Conservation (phyloP, 2,888 invertebrate species). For the Cephus pygmeus region DNA sequence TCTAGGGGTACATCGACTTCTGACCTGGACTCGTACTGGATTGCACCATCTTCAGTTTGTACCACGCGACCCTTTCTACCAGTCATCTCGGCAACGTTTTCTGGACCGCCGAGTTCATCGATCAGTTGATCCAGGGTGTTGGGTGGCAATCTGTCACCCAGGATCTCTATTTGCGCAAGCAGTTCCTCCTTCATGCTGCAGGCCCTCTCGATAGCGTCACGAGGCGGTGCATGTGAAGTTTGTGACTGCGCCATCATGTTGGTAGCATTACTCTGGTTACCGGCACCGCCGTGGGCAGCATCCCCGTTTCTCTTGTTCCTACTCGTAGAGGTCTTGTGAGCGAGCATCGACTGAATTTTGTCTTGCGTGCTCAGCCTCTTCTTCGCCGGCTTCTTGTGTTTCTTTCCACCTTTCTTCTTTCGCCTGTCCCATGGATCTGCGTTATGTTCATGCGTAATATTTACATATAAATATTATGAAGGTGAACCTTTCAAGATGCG, state of each 20-base stretch:
- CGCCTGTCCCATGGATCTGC: slow-evolving; percentile 83
- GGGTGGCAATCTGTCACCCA: slow-evolving; percentile 91
- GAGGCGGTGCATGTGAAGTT: slow-evolving; percentile 73
- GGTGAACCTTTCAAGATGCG: background rate
- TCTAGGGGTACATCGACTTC: slow-evolving; percentile 97
- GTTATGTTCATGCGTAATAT: slow-evolving; percentile 13
- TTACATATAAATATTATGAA: slow-evolving; percentile 10
- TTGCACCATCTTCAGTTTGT: slow-evolving; percentile 91
- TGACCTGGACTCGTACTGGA: slow-evolving; percentile 94
- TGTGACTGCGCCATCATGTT: slow-evolving; percentile 45
- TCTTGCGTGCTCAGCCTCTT: slow-evolving; percentile 80
- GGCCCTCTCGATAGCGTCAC: slow-evolving; percentile 88
- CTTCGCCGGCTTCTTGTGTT: slow-evolving; percentile 70
- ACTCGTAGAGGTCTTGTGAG: slow-evolving; percentile 63
- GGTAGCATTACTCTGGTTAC: no score
- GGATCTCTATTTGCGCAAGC: slow-evolving; percentile 82
- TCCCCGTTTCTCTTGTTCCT: slow-evolving; percentile 65
- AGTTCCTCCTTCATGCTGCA: slow-evolving; percentile 94
- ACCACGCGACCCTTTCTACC: slow-evolving; percentile 95
- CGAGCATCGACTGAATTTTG: slow-evolving; percentile 79
- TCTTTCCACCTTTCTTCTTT: slow-evolving; percentile 75
- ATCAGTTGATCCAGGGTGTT: slow-evolving; percentile 99
- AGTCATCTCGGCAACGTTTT: slow-evolving; percentile 99
- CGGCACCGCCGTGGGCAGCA: slow-evolving; percentile 14
- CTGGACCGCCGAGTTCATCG: slow-evolving; percentile 97